These are phyloP conservation scores for Drosophila persimilis DNA, from an alignment of 1,140 invertebrate species.

Conservation along the genomic window DNA sequence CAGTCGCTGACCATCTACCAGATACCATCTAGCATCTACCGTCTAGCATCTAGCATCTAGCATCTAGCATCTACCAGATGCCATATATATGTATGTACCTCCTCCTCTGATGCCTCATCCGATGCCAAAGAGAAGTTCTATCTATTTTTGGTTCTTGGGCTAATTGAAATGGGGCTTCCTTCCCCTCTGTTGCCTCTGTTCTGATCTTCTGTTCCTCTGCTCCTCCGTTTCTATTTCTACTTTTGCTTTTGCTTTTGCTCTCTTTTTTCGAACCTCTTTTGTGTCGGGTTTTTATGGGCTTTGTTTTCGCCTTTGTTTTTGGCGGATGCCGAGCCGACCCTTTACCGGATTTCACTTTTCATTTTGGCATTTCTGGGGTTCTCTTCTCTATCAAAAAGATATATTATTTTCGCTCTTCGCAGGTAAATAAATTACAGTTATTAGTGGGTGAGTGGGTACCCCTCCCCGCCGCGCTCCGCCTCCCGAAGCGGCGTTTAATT, in stretches of 20 bases:
- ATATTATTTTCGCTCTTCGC: constrained; percentile 42
- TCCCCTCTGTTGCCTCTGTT: too few relatives aligned
- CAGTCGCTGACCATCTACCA: constrained; percentile 21
- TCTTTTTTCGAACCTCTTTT: constrained; percentile 9
- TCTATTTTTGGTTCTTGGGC: constrained; percentile 24
- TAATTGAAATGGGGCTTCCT: constrained; percentile 29
- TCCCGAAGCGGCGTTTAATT: constrained; percentile 43
- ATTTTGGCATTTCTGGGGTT: constrained; percentile 43
- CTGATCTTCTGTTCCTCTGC: not conserved
- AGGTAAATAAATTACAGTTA: constrained; percentile 61
- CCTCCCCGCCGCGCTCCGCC: constrained; percentile 12
- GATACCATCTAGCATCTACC: not conserved
- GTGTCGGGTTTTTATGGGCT: constrained; percentile 14
- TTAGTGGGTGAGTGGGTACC: constrained; percentile 47
- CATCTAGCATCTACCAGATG: not conserved
- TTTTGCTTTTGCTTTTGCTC: constrained; percentile 38
- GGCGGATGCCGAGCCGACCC: constrained; percentile 8
- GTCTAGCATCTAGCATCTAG: constrained; percentile 9
- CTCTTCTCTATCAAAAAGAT: constrained; percentile 37
- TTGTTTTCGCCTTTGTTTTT: constrained; percentile 35
- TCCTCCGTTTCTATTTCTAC: constrained; percentile 12
- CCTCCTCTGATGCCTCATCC: too few relatives aligned
- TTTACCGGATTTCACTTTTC: constrained; percentile 48
- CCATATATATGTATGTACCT: too few relatives aligned
- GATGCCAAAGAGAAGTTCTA: too few relatives aligned